These are phyloP conservation scores for Neoscelio sp. DNA, from an alignment of 2,888 invertebrate genomes.

Conservation along the genomic window DNA sequence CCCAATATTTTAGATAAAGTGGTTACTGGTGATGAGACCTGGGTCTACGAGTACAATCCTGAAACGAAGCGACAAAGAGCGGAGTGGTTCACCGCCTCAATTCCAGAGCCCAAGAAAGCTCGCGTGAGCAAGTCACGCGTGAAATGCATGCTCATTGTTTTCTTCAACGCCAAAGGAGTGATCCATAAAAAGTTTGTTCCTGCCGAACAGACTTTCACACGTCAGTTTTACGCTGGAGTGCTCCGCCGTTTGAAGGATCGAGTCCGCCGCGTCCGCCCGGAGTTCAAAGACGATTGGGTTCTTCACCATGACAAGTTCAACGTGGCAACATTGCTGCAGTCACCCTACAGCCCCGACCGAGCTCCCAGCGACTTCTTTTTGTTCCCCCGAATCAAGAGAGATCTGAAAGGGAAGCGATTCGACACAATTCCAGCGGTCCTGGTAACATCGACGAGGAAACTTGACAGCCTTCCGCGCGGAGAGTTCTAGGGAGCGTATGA, in stretches of 20 bases:
- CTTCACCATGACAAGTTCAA: too few species aligned
- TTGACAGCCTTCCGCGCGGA: too few species aligned
- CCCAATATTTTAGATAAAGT: slow-evolving; percentile 37
- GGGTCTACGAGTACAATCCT: slow-evolving; percentile 63
- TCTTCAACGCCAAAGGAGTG: not conserved
- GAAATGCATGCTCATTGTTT: slow-evolving; percentile 66
- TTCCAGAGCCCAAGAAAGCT: slow-evolving; percentile 55
- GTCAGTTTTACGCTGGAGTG: slow-evolving; percentile 18
- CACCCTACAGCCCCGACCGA: too few species aligned
- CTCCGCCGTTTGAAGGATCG: slow-evolving; percentile 4
- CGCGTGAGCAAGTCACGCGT: slow-evolving; percentile 60
- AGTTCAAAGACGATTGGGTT: not conserved
- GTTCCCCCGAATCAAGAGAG: too few species aligned
- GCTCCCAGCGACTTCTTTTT: too few species aligned
- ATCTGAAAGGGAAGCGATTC: too few species aligned
- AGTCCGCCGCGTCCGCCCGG: slow-evolving; percentile 1
- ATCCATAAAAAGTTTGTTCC: slow-evolving; percentile 28
- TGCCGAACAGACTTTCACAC: slow-evolving; percentile 17
- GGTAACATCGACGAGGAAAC: too few species aligned
- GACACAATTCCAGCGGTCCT: too few species aligned
- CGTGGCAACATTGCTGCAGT: too few species aligned
- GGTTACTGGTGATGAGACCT: slow-evolving; percentile 58
- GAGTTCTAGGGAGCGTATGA: too few species aligned
- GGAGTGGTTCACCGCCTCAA: slow-evolving; percentile 47
- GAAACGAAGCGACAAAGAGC: slow-evolving; percentile 57